Conservation (phyloP, 1,140 invertebrate genomes). For the Drosophila bocqueti region DNA sequence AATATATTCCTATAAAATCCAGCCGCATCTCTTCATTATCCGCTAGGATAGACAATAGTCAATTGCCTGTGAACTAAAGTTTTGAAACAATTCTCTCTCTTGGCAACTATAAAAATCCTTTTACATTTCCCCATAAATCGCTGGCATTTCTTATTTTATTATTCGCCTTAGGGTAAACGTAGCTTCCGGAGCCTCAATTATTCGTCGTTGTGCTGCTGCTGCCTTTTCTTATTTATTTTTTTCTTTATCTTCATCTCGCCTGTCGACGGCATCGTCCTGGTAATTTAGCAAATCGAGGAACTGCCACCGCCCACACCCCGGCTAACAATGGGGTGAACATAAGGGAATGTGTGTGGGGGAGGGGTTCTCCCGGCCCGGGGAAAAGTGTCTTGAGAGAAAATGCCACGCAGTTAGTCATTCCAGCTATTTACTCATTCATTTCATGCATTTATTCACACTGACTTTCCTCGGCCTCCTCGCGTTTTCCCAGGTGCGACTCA, state of each 20-base stretch:
- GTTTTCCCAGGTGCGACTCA: slow-evolving; percentile 66
- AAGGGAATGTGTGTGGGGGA: neutral
- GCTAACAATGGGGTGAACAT: slow-evolving; percentile 29
- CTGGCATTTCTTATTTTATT: neutral
- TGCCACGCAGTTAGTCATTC: slow-evolving; percentile 74
- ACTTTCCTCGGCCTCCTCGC: slow-evolving; percentile 20
- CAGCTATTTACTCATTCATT: slow-evolving; percentile 79
- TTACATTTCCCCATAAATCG: slow-evolving; percentile 21
- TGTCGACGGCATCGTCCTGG: slow-evolving; percentile 43
- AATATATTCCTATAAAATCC: neutral
- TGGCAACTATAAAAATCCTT: slow-evolving; percentile 33
- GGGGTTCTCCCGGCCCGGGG: neutral
- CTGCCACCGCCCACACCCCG: slow-evolving; percentile 5
- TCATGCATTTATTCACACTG: slow-evolving; percentile 81
- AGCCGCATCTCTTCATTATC: neutral
- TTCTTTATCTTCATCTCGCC: slow-evolving; percentile 34
- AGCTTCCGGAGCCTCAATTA: slow-evolving; percentile 30
- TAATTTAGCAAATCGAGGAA: slow-evolving; percentile 44
- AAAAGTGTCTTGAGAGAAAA: slow-evolving; percentile 44
- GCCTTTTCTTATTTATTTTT: slow-evolving; percentile 10
- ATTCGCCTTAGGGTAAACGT: slow-evolving; percentile 12
- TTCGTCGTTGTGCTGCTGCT: slow-evolving; percentile 15
- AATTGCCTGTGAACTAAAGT: slow-evolving; percentile 15
- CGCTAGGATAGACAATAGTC: neutral
- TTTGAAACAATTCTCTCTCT: slow-evolving; percentile 8